These are phyloP conservation scores for Salpingus planirostris DNA, from an alignment of 2,888 invertebrate genomes.

Conservation along the genomic window DNA sequence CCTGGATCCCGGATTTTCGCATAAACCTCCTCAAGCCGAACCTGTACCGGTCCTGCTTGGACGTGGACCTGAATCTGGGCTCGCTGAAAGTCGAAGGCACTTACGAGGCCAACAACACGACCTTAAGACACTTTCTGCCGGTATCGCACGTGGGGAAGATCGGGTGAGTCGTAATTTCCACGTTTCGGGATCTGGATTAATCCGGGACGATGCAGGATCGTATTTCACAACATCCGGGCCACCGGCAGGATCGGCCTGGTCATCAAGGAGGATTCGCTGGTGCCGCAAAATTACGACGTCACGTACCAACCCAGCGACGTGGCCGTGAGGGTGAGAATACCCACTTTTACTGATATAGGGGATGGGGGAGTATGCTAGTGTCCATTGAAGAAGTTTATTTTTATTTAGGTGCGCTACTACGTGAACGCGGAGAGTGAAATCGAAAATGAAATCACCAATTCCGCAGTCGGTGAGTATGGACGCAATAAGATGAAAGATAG, in stretches of 20 bases:
- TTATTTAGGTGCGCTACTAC: slow-evolving; percentile 28
- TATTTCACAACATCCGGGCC: slow-evolving; percentile 47
- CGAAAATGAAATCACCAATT: slow-evolving; percentile 27
- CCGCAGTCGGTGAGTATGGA: slow-evolving; percentile 27
- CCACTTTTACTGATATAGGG: slow-evolving; percentile 1
- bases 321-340: slow-evolving; percentile 43
- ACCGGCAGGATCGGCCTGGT: slow-evolving; percentile 49
- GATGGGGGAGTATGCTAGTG: no score
- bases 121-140: slow-evolving; percentile 33
- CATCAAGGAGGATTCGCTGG: slow-evolving; percentile 48
- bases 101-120: slow-evolving; percentile 33
- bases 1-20: slow-evolving; percentile 35
- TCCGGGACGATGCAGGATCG: slow-evolving; percentile 39
- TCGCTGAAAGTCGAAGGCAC: slow-evolving; percentile 33
- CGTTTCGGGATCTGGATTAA: background rate
- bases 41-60: slow-evolving; percentile 30
- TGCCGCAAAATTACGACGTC: slow-evolving; percentile 49
- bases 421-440: slow-evolving; percentile 24
- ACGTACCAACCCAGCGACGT: slow-evolving; percentile 48
- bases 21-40: slow-evolving; percentile 31
- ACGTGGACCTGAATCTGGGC: slow-evolving; percentile 32
- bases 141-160: slow-evolving; percentile 33
- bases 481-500: no score
- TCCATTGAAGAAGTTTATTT: no score
- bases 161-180: slow-evolving; percentile 24